Conservation (phyloP, 2,113 vertebrate species). For the Indicator indicator region DNA sequence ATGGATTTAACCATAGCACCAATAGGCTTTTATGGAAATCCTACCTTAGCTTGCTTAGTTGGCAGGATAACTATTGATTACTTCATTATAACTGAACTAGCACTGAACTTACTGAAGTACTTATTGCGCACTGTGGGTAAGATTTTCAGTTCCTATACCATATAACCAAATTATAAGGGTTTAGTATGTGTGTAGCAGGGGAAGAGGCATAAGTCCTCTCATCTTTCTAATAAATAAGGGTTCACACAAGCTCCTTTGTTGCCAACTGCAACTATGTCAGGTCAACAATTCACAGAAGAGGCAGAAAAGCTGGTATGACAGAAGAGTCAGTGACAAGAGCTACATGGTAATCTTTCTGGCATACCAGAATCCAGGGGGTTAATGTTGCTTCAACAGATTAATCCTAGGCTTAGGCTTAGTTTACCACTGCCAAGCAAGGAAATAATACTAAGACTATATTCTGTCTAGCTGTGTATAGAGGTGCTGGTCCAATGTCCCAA, state of each 20-base stretch:
- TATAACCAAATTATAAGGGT: neutral
- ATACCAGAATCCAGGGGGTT: neutral
- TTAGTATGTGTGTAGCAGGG: neutral
- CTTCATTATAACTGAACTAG: neutral
- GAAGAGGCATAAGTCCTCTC: neutral
- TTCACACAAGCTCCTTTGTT: neutral
- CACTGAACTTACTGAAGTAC: neutral
- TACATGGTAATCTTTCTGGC: neutral
- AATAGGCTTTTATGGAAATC: neutral
- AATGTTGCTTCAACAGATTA: neutral
- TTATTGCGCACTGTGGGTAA: neutral
- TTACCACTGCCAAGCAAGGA: neutral
- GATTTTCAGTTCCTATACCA: neutral
- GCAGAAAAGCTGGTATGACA: neutral
- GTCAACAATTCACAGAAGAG: neutral
- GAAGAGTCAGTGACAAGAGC: neutral
- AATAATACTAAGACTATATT: neutral
- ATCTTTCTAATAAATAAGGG: neutral
- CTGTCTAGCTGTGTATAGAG: neutral
- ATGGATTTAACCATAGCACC: neutral
- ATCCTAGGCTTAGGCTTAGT: neutral
- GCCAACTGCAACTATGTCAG: neutral
- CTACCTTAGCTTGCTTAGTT: neutral
- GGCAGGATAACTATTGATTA: neutral
- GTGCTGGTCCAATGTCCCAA: neutral